phyloP scores from a whole-genome alignment of 2,797 vertebrate species.

The Rhinella marina region DNA sequence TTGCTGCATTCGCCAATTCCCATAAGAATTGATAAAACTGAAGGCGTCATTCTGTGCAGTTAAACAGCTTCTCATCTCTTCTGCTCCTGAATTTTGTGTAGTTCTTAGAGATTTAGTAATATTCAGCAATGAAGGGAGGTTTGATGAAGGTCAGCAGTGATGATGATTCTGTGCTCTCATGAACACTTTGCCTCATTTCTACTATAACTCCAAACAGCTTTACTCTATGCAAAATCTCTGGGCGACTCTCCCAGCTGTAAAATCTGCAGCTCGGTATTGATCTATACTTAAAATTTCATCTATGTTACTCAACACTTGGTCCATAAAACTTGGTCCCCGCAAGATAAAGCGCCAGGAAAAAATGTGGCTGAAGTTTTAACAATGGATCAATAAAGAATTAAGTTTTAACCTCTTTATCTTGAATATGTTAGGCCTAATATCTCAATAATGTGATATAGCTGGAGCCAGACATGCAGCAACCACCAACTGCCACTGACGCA shows the following conservation, averaged over 20 bases:
- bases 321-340: slow-evolving; percentile 33
- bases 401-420: slow-evolving; percentile 56
- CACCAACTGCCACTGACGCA: slow-evolving; percentile 14
- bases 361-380: slow-evolving; percentile 52
- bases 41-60: slow-evolving; percentile 18
- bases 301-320: slow-evolving; percentile 52
- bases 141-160: slow-evolving; percentile 12
- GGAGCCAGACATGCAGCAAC: background rate
- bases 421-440: slow-evolving; percentile 36
- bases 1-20: background rate
- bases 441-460: slow-evolving; percentile 29
- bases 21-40: slow-evolving; percentile 16
- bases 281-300: slow-evolving; percentile 57
- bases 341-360: slow-evolving; percentile 33
- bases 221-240: background rate
- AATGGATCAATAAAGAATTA: slow-evolving; percentile 55
- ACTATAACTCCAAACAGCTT: background rate
- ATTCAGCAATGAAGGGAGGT: background rate
- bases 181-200: background rate
- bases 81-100: slow-evolving; percentile 5
- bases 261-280: slow-evolving; percentile 46
- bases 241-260: slow-evolving; percentile 23
- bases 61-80: slow-evolving; percentile 32
- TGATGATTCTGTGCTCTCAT: background rate
- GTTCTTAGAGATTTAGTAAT: slow-evolving; percentile 3